Evolutionary conservation across 2,113 vertebrate genomes (phyloP).

Genomic region (Corythornis vintsioides): DNA sequence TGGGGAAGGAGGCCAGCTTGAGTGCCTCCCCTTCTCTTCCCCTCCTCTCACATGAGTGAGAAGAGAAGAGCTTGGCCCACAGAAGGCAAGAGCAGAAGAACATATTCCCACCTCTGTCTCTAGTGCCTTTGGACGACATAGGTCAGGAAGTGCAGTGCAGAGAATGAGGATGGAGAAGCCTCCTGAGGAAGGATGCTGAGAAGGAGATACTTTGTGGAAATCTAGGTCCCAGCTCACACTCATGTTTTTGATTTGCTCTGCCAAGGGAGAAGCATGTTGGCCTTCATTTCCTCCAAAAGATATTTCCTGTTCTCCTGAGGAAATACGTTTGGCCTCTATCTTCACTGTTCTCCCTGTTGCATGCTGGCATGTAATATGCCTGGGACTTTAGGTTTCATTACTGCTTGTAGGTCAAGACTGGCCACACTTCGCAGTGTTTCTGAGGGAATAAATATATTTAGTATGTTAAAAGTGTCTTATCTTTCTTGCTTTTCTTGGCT

Average conservation of each 20-base stretch:
- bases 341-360: slow-evolving; percentile 47
- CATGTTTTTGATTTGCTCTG: slow-evolving; percentile 40
- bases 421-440: slow-evolving; percentile 59
- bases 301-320: slow-evolving; percentile 38
- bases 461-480: slow-evolving; percentile 62
- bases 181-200: slow-evolving; percentile 20
- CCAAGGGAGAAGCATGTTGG: slow-evolving; percentile 49
- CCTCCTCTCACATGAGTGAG: background rate
- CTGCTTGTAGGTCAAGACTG: slow-evolving; percentile 64
- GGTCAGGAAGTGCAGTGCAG: slow-evolving; percentile 18
- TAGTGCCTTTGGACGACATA: background rate
- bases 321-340: slow-evolving; percentile 40
- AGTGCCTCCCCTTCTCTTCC: background rate
- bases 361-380: slow-evolving; percentile 66
- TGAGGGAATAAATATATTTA: slow-evolving; percentile 70
- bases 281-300: slow-evolving; percentile 18
- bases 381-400: slow-evolving; percentile 47
- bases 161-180: background rate
- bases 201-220: slow-evolving; percentile 8
- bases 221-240: slow-evolving; percentile 27
- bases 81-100: slow-evolving; percentile 17
- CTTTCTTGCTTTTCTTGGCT: slow-evolving; percentile 17
- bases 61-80: background rate
- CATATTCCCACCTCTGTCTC: background rate
- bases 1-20: background rate